A percentile compares a stretch with the other conserved stretches of the same genome.
phyloP scores from a whole-genome alignment of 1,140 invertebrate species.

The Periplaneta americana region DNA sequence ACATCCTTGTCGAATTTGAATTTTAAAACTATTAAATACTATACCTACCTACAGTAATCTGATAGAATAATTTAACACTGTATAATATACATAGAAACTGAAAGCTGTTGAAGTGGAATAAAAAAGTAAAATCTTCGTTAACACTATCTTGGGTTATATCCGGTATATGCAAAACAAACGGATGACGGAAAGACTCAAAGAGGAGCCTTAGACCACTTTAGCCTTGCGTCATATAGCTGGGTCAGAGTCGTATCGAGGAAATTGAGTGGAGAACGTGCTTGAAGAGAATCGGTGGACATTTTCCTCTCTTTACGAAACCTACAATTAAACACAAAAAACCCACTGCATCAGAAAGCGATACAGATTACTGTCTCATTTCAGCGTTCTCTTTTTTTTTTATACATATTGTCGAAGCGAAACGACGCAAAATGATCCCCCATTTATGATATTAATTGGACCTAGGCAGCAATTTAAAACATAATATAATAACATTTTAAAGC shows the following conservation, averaged over 20 bases:
- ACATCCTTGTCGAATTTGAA: no score
- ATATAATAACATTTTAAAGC: not conserved
- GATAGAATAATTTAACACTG: no score
- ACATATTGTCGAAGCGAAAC: not conserved
- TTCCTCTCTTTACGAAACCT: not conserved
- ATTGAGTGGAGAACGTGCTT: not conserved
- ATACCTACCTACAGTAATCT: no score
- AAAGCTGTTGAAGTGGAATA: no score
- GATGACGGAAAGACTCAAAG: no score
- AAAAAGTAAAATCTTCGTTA: no score
- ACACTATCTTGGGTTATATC: no score
- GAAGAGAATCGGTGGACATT: not conserved
- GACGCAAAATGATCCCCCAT: not conserved
- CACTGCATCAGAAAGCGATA: not conserved
- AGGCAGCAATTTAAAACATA: not conserved
- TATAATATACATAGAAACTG: no score
- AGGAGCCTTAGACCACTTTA: not conserved
- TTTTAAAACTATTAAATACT: no score
- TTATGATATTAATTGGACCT: not conserved
- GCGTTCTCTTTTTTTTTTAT: not conserved
- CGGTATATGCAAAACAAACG: no score
- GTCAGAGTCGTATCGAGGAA: not conserved
- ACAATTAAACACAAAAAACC: not conserved
- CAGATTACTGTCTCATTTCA: not conserved
- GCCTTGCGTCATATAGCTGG: not conserved